Evolutionary conservation across 1,140 invertebrate species (phyloP), one percentile per base, ranked within the genome.

Genomic region (Scylla paramamosain): DNA sequence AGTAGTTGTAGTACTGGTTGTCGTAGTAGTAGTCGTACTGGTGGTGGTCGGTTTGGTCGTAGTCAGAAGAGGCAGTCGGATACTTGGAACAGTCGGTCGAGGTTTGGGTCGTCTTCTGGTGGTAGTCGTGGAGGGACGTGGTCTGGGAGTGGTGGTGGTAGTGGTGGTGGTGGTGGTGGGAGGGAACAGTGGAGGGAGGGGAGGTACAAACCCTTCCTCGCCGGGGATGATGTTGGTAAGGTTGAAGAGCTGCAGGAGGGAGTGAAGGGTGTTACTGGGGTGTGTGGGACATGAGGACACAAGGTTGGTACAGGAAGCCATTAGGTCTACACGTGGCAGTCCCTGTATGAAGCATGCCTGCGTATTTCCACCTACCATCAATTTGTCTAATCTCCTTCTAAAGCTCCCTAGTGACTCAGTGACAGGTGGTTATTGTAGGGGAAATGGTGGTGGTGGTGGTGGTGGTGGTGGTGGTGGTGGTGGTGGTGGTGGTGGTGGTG

Each of bases 41-140:
- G 89, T 84, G 14, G 87, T 96, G 3, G 95, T 84, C 90, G 94
- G 84, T 28, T 67, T 94, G 52, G 87, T 96, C 20, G 48, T 90
- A 8, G 91, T 39, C 16, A 94, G 46, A 7, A 67, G 48, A 31
- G 83, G 84, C 82, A 67, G 77, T 88, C 25, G 89, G 59, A 77
- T 12, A 10, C 87, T 91, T 14, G 89, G 7, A 4, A 16, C 32
- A 0, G 32, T 91, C 4, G 92, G 91, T 77, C 46, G 91, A 20
- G 89, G 39, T 39, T 6, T 39, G 1, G 39, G 39, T 39, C 39
- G 39, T 39, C 39, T 39, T 6, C 39, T 59, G 12, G 52, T 82
- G 29, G 59, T 77, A 28, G 59, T 82, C 7, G 46, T 29, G 31
- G 12, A 0, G 48, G 52, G 20, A 46, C 14, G 25, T 46, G n/a